These are phyloP conservation scores for Bagarius yarrelli DNA, from an alignment of 2,113 vertebrate genomes.

Conservation along the genomic window DNA sequence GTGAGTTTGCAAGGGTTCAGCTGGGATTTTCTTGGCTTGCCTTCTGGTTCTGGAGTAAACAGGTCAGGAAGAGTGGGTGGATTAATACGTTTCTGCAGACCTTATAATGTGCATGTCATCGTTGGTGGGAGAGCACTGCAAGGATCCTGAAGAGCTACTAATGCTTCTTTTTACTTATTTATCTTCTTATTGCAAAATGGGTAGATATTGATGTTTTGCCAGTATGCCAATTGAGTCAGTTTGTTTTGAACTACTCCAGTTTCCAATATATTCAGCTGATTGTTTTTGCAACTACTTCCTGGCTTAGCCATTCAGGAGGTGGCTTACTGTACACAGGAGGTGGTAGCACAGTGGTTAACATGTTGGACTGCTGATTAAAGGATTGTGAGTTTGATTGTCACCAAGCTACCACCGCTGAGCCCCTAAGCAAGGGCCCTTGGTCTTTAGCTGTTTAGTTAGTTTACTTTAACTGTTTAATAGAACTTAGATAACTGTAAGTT, in stretches of 20 bases:
- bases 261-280: neutral
- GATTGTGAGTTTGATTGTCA: too few species aligned
- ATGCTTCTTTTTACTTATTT: neutral
- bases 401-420: too few species aligned
- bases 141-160: neutral
- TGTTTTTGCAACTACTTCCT: neutral
- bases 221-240: too few species aligned
- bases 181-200: neutral
- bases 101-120: constrained; percentile 19
- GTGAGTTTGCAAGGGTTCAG: neutral
- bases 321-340: neutral
- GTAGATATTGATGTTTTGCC: neutral
- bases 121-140: neutral
- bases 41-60: constrained; percentile 22
- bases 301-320: neutral
- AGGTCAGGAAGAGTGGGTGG: constrained; percentile 3
- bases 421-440: too few species aligned
- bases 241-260: too few species aligned
- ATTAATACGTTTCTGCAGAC: constrained; percentile 8
- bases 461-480: too few species aligned
- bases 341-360: too few species aligned
- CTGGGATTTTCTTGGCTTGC: constrained; percentile 2
- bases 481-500: too few species aligned
- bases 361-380: too few species aligned
- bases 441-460: too few species aligned